Evolutionary conservation across 2,888 invertebrate species (phyloP), one percentile per base, ranked within the genome.

Genomic region (Catonia carolina): DNA sequence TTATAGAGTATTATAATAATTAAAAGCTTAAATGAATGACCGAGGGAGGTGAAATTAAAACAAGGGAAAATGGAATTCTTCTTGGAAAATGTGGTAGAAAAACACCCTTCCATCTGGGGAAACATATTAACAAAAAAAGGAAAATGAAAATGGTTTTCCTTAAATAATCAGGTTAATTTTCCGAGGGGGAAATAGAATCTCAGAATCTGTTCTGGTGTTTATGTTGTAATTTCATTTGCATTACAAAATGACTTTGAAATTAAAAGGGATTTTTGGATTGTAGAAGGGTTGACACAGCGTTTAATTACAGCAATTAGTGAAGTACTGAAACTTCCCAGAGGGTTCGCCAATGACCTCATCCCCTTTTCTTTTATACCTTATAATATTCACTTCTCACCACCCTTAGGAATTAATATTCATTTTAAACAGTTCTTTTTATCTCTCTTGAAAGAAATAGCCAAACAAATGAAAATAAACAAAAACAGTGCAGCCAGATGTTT

Each of bases 171-270:
- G 45, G 45, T 45, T 45, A 45, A 45, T 45, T 45, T 18, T 23
- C 45, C 22, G 45, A 27, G 45, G 22, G 22, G 45, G 45, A 45
- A 45, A 45, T 45, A 27, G 27, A 27, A 27, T 27, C 27, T 27
- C 8, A 22, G 20, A 17, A 45, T 8, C n/a, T 18, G 23, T 14
- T 27, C 45, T 18, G 23, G 23, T 45, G 45, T 45, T 45, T 45
- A 14, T 27, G 12, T 14, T 2, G 23, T 45, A 45, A 45, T 45
- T 45, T 18, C 45, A 45, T 45, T 45, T 45, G 45, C 45, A 45
- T 45, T n/a, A 45, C 45, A 45, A 45, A 45, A 45, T 45, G 45
- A 45, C 45, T 45, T 45, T n/a, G 45, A 27, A 45, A 45, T 45
- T 45, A 45, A 45, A 45, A 45, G 15, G 27, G 45, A 45, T 45